These are phyloP conservation scores for Melanerpes formicivorus DNA, from an alignment of 2,113 vertebrate species.

Conservation along the genomic window DNA sequence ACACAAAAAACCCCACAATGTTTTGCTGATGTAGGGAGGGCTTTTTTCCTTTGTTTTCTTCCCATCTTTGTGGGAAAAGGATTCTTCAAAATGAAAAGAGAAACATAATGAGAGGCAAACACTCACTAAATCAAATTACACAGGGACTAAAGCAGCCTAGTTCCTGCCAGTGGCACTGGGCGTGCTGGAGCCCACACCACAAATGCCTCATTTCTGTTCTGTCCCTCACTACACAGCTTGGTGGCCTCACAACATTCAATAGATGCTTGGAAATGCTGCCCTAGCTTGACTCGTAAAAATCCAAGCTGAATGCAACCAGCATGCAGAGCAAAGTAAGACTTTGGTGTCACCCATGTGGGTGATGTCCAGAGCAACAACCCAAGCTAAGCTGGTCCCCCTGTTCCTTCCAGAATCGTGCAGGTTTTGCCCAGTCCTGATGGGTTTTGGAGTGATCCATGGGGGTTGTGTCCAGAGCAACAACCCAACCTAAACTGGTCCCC, in stretches of 20 bases:
- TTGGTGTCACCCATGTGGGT: fast-evolving
- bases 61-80: neutral
- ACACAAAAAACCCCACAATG: too few species aligned
- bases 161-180: neutral
- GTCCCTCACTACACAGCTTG: neutral
- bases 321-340: fast-evolving
- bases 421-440: neutral
- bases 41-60: neutral
- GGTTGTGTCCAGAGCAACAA: too few species aligned
- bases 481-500: fast-evolving
- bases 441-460: fast-evolving
- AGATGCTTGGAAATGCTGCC: neutral
- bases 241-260: neutral
- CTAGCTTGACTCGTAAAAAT: neutral
- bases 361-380: neutral
- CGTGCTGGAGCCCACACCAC: neutral
- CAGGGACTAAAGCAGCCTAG: neutral
- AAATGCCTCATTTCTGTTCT: neutral
- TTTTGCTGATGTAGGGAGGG: neutral
- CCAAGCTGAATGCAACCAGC: neutral
- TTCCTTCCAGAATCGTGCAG: fast-evolving
- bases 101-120: neutral
- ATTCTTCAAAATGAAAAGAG: neutral
- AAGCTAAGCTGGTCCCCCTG: fast-evolving
- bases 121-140: neutral